Evolutionary conservation across 1,140 invertebrate species (phyloP), one percentile per base, ranked within the genome.

Genomic region (Gonatopus flavifemur): DNA sequence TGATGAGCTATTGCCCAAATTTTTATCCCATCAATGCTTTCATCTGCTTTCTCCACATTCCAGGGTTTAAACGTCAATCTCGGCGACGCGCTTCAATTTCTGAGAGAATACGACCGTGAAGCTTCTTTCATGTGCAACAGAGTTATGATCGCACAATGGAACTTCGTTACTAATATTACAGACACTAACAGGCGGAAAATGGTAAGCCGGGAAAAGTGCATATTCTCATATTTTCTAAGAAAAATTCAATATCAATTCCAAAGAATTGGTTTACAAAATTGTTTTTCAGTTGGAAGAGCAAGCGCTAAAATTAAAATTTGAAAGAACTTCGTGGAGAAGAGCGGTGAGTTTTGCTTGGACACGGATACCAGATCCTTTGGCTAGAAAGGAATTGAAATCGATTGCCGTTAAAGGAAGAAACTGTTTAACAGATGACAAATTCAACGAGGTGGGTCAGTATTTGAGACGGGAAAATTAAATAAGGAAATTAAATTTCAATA

Each of bases 161-260:
- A 82, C 48, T 92, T 87, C 55, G 85, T 84, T 8, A 91, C 88
- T 4, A 92, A 92, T 67, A 85, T 90, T 33, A 90, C 88, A 0
- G 86, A 88, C 44, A 62, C 64, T 20, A 90, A 89, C 71, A 81
- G 83, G 20, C 78, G 84, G 10, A 78, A 82, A 59, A 90, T 90
- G 88, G 81, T 83, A 64, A 70, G 57, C 25, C 21, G 39, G 28
- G 7, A 33, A 15, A 33, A 25, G 19, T 18, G 5, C 25, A 5
- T 22, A 15, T 37, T 37, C 38, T 25, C 7, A 19, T 25, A n/a
- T 18, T 7, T 37, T 47, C n/a, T 21, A 28, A 22, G 1, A 0
- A 1, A 40, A 12, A 22, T 25, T 16, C 15, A 40, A 9, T 9
- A 30, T 30, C 6, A 10, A 30, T 30, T 30, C 28, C 6, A n/a